Evolutionary conservation across 1,140 invertebrate genomes (phyloP), one percentile per base, ranked within the genome.

Genomic region (Atopsyche davidsoni): DNA sequence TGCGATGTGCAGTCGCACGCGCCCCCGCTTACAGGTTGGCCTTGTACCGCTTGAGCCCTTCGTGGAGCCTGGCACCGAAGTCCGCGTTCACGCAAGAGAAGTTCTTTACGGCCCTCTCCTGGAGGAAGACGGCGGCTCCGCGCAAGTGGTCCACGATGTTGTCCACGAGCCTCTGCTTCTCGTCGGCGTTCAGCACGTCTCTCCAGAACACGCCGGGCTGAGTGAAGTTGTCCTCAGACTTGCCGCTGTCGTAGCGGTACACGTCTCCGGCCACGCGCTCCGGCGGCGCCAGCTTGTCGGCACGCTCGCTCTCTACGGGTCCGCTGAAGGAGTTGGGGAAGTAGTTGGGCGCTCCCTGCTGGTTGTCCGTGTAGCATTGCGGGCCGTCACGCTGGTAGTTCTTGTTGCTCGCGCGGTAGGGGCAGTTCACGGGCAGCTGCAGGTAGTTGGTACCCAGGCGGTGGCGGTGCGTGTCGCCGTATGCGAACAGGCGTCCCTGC

Each of bases 401-500:
- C 25, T 69, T 67, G 1, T 76, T 65, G 18, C 60, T 64, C 39
- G 79, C 77, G 38, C 77, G 75, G 62, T 83, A 92, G 0, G 95
- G 93, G 62, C 90, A 92, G 67, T 98, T 98, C n/a, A 98, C 91
- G 4, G 94, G 89, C 31, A 98, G 77, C 66, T 97, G 92, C 34
- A 87, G 75, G 70, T 87, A 95, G 67, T 98, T 98, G 0, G 89
- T 78, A 28, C 96, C 96, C 31, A 98, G 76, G 17, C 95, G 83
- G 70, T 98, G 87, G 51, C 91, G 81, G 61, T 97, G 94, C 3
- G 96, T 95, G 70, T 99, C 96, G 3, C 80, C 80, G 68, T 99
- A 99, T 9, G 92, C 82, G 66, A 96, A 97, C 4, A 98, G 72
- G 57, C 96, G 85, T 28, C 91, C 94, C 70, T 93, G 90, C 52